A percentile compares a stretch with the other conserved stretches of the same genome.
Evolutionary conservation across 2,113 vertebrate genomes (phyloP).

Genomic region (Datnioides undecimradiatus): DNA sequence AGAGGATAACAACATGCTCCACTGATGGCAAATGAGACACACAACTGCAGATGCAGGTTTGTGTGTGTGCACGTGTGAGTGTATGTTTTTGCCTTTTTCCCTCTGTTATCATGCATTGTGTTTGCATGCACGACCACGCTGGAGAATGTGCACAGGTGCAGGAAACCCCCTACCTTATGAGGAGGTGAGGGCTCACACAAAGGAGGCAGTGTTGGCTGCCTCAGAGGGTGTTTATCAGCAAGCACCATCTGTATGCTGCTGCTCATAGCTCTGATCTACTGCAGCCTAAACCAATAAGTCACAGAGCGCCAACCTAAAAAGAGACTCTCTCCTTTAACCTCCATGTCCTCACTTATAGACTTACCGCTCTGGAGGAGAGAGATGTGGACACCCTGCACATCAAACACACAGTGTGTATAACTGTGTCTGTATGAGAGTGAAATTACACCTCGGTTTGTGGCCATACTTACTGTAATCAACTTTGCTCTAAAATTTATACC

Average conservation of each 20-base stretch:
- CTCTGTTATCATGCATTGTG: conserved; percentile 45
- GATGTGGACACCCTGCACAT: conserved; percentile 67
- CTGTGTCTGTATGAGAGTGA: conserved; percentile 47
- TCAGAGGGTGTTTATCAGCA: conserved; percentile 77
- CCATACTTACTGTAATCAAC: conserved; percentile 77
- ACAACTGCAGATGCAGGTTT: conserved; percentile 71
- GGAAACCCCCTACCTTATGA: conserved; percentile 70
- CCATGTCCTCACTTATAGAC: conserved; percentile 73
- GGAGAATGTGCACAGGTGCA: conserved; percentile 71
- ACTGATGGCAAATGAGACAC: conserved; percentile 81
- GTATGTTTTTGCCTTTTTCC: background rate
- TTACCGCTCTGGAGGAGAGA: conserved; percentile 65
- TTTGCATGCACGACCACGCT: conserved; percentile 56
- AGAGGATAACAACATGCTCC: conserved; percentile 84
- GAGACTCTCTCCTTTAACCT: conserved; percentile 74
- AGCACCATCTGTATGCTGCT: conserved; percentile 79
- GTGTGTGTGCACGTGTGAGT: background rate
- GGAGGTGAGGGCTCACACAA: conserved; percentile 64
- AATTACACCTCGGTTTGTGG: conserved; percentile 62
- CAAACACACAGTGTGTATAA: conserved; percentile 64
- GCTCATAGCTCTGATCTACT: conserved; percentile 73
- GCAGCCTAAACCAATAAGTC: conserved; percentile 77
- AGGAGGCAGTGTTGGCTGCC: conserved; percentile 61
- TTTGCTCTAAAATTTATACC: conserved; percentile 76
- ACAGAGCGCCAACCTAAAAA: conserved; percentile 63